Conservation (phyloP, 2,797 vertebrate genomes). For the Falco naumanni region DNA sequence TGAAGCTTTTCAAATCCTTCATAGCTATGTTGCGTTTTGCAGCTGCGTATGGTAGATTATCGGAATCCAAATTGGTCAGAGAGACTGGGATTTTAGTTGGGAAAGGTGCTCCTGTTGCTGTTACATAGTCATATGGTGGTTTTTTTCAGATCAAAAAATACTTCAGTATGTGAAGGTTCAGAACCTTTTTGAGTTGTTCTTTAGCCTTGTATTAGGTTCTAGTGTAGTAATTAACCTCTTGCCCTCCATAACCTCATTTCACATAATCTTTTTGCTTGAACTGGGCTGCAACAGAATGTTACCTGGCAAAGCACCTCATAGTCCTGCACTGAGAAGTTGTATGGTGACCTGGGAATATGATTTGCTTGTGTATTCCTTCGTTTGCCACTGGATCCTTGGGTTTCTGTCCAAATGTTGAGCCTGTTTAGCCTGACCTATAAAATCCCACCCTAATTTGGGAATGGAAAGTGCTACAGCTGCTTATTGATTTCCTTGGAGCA, state of each 20-base stretch:
- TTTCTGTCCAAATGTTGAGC: not conserved
- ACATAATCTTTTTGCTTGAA: not conserved
- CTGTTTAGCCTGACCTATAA: not conserved
- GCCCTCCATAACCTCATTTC: not conserved
- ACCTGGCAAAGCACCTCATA: not conserved
- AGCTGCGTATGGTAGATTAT: not conserved
- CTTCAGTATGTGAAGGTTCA: not conserved
- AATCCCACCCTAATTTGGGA: not conserved
- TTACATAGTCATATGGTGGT: rapidly evolving
- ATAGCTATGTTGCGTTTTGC: rapidly evolving
- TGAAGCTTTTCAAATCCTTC: not conserved
- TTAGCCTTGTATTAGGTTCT: not conserved
- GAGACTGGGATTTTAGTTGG: not conserved
- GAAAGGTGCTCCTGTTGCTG: not conserved
- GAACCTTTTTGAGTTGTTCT: not conserved
- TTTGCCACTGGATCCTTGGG: not conserved
- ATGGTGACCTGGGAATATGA: not conserved
- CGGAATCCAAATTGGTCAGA: not conserved
- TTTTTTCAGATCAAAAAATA: not conserved
- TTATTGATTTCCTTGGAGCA: not conserved
- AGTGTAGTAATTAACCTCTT: not conserved
- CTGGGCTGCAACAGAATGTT: not conserved
- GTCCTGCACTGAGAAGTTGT: not conserved
- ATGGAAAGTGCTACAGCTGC: not conserved
- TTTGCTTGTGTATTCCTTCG: not conserved